Percentiles rank a stretch among this genome's conserved stretches.
These are phyloP conservation scores for Syngnathus scovelli DNA, from an alignment of 2,113 vertebrate genomes.

Conservation along the genomic window DNA sequence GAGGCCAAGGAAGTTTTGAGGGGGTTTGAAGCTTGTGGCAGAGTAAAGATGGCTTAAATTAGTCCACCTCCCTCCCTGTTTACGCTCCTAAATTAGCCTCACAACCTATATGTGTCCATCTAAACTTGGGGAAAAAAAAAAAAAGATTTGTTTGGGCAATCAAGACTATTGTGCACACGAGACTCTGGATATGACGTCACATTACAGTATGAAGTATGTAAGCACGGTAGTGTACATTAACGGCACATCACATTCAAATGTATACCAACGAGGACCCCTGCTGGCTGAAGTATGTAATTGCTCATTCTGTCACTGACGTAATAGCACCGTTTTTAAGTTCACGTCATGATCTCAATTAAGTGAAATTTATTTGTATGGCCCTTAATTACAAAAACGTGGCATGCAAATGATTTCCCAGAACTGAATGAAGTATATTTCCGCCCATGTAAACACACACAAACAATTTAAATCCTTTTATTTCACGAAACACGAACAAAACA, in stretches of 20 bases:
- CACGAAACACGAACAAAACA: neutral
- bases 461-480: conserved; percentile 2
- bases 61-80: conserved; percentile 55
- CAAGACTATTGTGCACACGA: too few species aligned
- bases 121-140: conserved; percentile 34
- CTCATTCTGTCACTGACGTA: neutral
- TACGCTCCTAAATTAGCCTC: conserved; percentile 52
- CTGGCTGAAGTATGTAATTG: conserved; percentile 35
- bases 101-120: conserved; percentile 24
- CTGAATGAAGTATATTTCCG: neutral
- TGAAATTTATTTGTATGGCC: too few species aligned
- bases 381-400: too few species aligned
- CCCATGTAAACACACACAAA: neutral
- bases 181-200: too few species aligned
- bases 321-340: too few species aligned
- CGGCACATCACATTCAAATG: neutral
- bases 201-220: neutral
- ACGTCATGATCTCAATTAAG: too few species aligned
- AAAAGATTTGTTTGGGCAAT: too few species aligned
- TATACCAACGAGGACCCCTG: conserved; percentile 50
- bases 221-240: neutral
- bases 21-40: conserved; percentile 42
- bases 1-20: conserved; percentile 53
- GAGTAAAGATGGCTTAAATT: conserved; percentile 63
- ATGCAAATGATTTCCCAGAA: too few species aligned